Evolutionary conservation across 2,888 invertebrate species (phyloP).

Genomic region (Oeneis ivallda): DNA sequence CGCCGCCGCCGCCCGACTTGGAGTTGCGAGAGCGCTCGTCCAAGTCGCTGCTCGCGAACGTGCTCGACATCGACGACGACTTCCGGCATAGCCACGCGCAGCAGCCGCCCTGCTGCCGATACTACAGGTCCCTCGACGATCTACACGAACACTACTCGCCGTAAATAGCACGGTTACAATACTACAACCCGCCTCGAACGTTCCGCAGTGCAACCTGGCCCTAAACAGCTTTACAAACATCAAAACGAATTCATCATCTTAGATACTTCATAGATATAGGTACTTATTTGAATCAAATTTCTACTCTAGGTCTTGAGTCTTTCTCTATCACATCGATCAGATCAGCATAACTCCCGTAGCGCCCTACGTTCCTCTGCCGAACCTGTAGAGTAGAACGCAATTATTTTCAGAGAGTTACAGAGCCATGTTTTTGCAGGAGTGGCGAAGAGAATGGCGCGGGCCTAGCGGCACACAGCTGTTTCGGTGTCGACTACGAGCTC

Average conservation of each 20-base stretch:
- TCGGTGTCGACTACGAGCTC: conserved; percentile 96
- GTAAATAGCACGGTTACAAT: conserved; percentile 81
- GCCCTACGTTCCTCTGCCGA: conserved; percentile 74
- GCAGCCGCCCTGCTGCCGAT: conserved; percentile 87
- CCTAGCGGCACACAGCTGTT: conserved; percentile 91
- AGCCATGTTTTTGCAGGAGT: conserved; percentile 66
- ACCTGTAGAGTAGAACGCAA: conserved; percentile 72
- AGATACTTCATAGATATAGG: conserved; percentile 44
- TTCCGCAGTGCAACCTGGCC: conserved; percentile 75
- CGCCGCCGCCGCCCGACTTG: conserved; percentile 90
- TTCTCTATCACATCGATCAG: conserved; percentile 54
- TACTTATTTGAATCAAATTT: conserved; percentile 28
- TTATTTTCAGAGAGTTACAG: conserved; percentile 44
- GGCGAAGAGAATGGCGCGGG: conserved; percentile 86
- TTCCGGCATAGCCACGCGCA: conserved; percentile 90
- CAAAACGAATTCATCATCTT: conserved; percentile 44
- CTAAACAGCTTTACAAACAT: conserved; percentile 60
- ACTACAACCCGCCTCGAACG: conserved; percentile 76
- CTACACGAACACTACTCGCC: conserved; percentile 82
- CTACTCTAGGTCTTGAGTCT: conserved; percentile 62
- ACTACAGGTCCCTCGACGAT: conserved; percentile 87
- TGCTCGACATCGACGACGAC: conserved; percentile 98
- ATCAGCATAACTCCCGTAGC: conserved; percentile 75
- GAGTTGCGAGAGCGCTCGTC: conserved; percentile 95
- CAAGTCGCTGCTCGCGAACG: conserved; percentile 97